Base-by-base conservation (phyloP, 2,797 vertebrate species). In the Pteropus rufus region DNA sequence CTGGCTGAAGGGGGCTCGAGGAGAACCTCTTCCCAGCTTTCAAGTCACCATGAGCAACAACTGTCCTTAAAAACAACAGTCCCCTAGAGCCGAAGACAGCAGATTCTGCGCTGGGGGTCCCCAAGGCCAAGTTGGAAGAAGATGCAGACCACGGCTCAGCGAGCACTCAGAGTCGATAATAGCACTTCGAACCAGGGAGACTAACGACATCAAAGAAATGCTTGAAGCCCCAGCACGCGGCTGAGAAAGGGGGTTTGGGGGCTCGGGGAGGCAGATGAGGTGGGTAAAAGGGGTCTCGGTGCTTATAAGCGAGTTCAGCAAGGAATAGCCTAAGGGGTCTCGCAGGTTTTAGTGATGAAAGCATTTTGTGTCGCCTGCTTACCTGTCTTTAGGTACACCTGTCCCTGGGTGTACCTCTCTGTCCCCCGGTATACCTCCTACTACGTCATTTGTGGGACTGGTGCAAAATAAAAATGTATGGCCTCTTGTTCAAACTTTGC, bases 251-350 rank as follows among this genome's bases (percentile, higher is more conserved):
- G 10, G 10, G 46, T 46, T 46, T 46, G 12, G 46, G 46, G 46
- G 46, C 44, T 46, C 11, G 11, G 46, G 46, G 46, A 46, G 46
- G 46, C 3, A 26, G 75, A 44, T 9, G 2, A 44, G 31, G 5
- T 10, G 31, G 54, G 39, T 18, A 3, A 24, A 29, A n/a, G 14
- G 41, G 64, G 39, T 15, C 3, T 16, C 0, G 23, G 5, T 0
- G 0, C 64, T 34, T 10, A 5, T 4, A 44, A 56, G 58, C 0
- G 21, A 56, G 70, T 12, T 56, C 29, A 12, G 44, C 7, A 10
- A 34, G n/a, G 52, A 60, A 11, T 6, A 24, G 62, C 19, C 7
- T 2, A 0, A 18, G 73, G 31, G 16, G 1, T 12, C 67, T 67
- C 4, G 41, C 39, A n/a, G 58, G 11, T 49, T 11, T 44, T 23